Percentiles rank a stretch among this genome's conserved stretches.
These are phyloP conservation scores for Gorsachius goisagi DNA, from an alignment of 2,113 vertebrate genomes.

Conservation along the genomic window DNA sequence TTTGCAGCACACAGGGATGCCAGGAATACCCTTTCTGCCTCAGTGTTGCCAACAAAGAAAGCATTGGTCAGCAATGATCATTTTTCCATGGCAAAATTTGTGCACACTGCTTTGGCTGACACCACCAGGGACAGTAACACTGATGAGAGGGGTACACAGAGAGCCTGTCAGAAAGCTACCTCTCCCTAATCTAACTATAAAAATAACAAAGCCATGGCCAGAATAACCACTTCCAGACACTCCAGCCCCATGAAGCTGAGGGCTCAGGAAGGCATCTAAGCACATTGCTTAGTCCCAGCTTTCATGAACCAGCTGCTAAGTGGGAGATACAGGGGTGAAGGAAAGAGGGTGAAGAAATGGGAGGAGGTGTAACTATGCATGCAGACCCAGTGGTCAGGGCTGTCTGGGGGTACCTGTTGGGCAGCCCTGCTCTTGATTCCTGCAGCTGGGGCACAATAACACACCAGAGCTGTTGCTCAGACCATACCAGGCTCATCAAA, in stretches of 20 bases:
- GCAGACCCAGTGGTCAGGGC: not conserved
- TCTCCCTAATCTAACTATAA: not conserved
- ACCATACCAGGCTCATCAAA: not conserved
- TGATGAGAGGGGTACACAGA: not conserved
- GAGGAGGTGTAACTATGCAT: not conserved
- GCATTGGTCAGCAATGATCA: not conserved
- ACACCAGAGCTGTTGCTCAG: not conserved
- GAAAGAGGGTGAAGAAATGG: not conserved
- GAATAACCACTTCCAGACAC: not conserved
- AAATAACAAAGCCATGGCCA: not conserved
- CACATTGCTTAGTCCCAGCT: not conserved
- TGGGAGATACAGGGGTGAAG: not conserved
- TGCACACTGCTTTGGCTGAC: not conserved
- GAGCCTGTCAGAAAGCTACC: not conserved
- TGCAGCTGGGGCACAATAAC: not conserved
- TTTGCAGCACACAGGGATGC: not conserved
- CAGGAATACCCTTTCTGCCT: not conserved
- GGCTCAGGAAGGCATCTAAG: not conserved
- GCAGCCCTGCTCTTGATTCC: not conserved
- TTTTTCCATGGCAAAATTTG: not conserved
- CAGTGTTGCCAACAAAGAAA: not conserved
- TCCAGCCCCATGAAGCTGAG: not conserved
- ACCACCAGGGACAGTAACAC: fast-evolving
- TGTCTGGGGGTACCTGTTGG: not conserved
- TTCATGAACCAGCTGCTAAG: not conserved